Evolutionary conservation across 2,113 vertebrate species (phyloP), one percentile per base, ranked within the genome.

Genomic region (Delphinapterus leucas): DNA sequence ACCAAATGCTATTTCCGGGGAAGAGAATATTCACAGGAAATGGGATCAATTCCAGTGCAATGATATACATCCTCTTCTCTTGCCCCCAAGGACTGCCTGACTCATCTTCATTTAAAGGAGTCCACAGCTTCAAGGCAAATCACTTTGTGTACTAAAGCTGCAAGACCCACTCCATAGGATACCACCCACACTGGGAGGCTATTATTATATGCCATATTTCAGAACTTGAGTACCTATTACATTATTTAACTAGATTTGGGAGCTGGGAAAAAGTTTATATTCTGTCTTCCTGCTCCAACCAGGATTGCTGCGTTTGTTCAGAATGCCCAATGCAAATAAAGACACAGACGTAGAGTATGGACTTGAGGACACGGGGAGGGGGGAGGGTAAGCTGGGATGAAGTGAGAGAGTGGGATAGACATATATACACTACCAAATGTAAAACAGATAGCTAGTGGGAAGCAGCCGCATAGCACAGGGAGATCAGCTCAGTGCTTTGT

Each of bases 121-220:
- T 93, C 97, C 95, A 92, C 90, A 97, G 93, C 83, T 97, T 97
- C 77, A 94, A 98, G 98, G 97, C 88, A 98, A 98, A 98, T 98
- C 89, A 97, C 87, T 97, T 93, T 93, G n/a, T 96, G 92, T 97
- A 76, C 93, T 90, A 96, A 97, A 98, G 67, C 82, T 44, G 21
- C 82, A 94, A 92, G 93, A 97, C 96, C 91, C 58, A 74, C 95
- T 0, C 55, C 61, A 14, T 89, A 67, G 44, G 47, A 49, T 6
- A n/a, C 83, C 95, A 63, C 73, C 87, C 58, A 96, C 94, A 92
- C 77, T 2, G 63, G 3, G 5, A 93, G 67, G 85, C 23, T 76
- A 63, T 95, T 97, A 97, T 93, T 96, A 95, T 92, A 71, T 8
- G 73, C 83, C 80, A 70, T 92, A 88, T 97, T 97, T 96, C 33